Conservation (phyloP, 1,140 invertebrate species). For the Cyphomyrmex costatus region DNA sequence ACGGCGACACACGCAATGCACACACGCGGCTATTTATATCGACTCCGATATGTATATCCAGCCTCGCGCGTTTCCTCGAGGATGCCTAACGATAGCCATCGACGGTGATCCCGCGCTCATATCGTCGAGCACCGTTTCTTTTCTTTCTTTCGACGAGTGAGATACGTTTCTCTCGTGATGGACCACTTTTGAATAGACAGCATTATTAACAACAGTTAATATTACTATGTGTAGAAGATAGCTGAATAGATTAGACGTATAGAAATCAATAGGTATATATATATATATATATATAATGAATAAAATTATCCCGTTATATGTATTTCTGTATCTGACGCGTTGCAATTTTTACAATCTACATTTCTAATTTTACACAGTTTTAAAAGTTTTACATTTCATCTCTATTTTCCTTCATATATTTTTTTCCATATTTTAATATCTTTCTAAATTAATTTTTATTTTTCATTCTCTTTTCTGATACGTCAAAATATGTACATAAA, state of each 20-base stretch:
- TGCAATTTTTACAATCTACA: neutral
- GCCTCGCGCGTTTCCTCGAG: slow-evolving; percentile 47
- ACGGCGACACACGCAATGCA: slow-evolving; percentile 53
- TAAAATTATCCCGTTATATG: neutral
- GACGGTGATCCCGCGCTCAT: slow-evolving; percentile 58
- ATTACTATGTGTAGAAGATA: neutral
- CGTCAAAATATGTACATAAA: neutral
- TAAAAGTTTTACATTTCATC: neutral
- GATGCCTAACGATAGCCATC: slow-evolving; percentile 65
- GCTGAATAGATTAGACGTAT: neutral
- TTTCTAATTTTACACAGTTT: neutral
- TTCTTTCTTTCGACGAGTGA: neutral
- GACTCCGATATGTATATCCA: slow-evolving; percentile 65
- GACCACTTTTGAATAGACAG: neutral
- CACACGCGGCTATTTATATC: slow-evolving; percentile 68
- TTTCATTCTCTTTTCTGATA: neutral
- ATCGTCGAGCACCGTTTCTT: slow-evolving; percentile 25
- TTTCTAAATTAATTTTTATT: neutral
- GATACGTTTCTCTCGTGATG: neutral
- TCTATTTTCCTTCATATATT: neutral
- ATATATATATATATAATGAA: too few relatives aligned
- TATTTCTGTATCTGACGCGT: too few relatives aligned
- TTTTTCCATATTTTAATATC: neutral
- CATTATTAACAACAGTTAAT: neutral
- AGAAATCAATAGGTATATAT: neutral